phyloP scores from a whole-genome alignment of 1,140 invertebrate species.

The Drosophila subpulchrella region DNA sequence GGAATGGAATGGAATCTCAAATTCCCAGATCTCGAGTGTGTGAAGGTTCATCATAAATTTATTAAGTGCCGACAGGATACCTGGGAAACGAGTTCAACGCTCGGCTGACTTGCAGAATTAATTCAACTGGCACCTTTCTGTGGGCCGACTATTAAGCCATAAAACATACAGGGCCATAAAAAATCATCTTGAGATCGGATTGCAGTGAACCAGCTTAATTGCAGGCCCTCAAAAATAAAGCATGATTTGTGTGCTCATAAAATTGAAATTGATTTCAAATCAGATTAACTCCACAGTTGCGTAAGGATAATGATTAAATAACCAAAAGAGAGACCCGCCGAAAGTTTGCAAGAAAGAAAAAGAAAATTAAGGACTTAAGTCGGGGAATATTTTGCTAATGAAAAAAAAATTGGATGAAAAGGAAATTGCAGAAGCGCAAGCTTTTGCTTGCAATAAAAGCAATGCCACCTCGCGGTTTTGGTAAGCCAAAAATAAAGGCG shows the following conservation, averaged over 20 bases:
- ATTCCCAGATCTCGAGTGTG: slow-evolving; percentile 39
- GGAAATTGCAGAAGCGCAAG: slow-evolving; percentile 42
- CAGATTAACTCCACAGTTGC: slow-evolving; percentile 28
- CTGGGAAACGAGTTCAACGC: slow-evolving; percentile 47
- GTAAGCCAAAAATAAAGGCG: neutral
- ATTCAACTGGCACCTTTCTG: slow-evolving; percentile 13
- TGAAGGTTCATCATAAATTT: slow-evolving; percentile 78
- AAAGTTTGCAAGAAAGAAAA: slow-evolving; percentile 2
- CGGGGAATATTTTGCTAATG: slow-evolving; percentile 52
- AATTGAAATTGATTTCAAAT: slow-evolving; percentile 44
- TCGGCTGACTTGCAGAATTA: slow-evolving; percentile 35
- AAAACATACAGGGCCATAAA: slow-evolving; percentile 50
- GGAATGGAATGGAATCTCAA: slow-evolving; percentile 11
- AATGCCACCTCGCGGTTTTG: slow-evolving; percentile 28
- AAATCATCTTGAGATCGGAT: slow-evolving; percentile 51
- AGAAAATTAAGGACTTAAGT: neutral
- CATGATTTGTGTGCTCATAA: slow-evolving; percentile 45
- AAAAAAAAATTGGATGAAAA: slow-evolving; percentile 58
- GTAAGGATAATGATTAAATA: neutral
- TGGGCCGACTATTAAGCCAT: slow-evolving; percentile 40
- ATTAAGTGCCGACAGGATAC: slow-evolving; percentile 69
- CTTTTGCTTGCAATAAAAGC: slow-evolving; percentile 45
- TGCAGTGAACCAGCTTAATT: slow-evolving; percentile 36
- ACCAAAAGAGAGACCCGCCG: neutral
- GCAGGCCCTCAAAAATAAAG: slow-evolving; percentile 25